Conservation (phyloP, 2,888 invertebrate species). For the Aphodius sticticus region DNA sequence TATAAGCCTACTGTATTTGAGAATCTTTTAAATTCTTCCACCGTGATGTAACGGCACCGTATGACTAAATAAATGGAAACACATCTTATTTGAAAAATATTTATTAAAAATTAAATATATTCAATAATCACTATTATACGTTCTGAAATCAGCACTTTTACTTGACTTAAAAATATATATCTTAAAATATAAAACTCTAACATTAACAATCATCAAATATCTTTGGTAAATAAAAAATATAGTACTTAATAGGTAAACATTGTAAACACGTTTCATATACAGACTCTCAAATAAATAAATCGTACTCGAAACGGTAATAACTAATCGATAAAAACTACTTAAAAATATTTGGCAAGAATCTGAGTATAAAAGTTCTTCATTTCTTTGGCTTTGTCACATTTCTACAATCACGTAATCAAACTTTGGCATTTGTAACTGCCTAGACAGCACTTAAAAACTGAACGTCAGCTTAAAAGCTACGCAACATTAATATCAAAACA, state of each 20-base stretch:
- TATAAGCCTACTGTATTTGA: no score
- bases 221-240: constrained; percentile 53
- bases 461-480: background rate
- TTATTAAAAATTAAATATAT: constrained; percentile 50
- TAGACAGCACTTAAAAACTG: background rate
- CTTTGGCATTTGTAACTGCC: background rate
- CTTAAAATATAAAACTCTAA: constrained; percentile 43
- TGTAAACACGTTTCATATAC: background rate
- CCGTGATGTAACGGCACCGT: no score
- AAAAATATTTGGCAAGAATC: constrained; percentile 22
- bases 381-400: background rate
- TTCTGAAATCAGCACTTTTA: constrained; percentile 42
- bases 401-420: background rate
- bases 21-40: no score
- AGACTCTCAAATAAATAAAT: constrained; percentile 4
- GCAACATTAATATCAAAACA: background rate
- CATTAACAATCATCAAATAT: constrained; percentile 51
- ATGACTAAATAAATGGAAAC: constrained; percentile 7
- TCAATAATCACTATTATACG: constrained; percentile 34
- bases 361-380: constrained; percentile 6
- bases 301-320: constrained; percentile 18
- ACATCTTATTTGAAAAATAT: constrained; percentile 47
- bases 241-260: constrained; percentile 38
- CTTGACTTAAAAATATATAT: constrained; percentile 46
- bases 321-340: constrained; percentile 20